These are phyloP conservation scores for Myiagra hebetior DNA, from an alignment of 2,113 vertebrate genomes.

Conservation along the genomic window DNA sequence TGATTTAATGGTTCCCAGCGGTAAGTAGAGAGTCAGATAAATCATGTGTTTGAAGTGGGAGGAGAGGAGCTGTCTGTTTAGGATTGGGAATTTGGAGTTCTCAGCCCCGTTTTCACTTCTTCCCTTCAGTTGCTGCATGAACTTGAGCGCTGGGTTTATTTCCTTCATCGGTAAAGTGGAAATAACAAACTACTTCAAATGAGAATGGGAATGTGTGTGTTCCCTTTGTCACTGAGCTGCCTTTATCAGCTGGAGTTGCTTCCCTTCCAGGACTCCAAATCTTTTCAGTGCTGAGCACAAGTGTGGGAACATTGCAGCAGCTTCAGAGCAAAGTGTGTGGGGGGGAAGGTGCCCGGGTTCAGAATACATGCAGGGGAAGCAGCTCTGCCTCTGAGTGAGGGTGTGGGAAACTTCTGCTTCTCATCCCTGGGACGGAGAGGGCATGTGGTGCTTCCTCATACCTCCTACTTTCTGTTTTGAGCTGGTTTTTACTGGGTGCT, in stretches of 20 bases:
- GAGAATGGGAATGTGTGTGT: background rate
- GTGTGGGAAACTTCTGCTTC: background rate
- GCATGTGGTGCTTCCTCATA: background rate
- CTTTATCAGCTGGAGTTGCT: background rate
- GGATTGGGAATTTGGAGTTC: background rate
- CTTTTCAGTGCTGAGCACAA: background rate
- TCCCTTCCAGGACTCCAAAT: background rate
- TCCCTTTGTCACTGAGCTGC: background rate
- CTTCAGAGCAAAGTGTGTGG: background rate
- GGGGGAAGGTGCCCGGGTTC: background rate
- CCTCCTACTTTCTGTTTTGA: background rate
- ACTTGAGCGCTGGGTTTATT: background rate
- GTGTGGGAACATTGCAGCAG: background rate
- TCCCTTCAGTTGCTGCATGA: background rate
- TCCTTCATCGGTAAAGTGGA: background rate
- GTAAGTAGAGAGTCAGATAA: slow-evolving; percentile 68
- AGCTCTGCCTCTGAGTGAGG: background rate
- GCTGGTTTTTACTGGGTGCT: background rate
- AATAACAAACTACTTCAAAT: background rate
- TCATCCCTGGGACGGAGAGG: background rate
- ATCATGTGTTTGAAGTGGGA: background rate
- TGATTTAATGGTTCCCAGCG: slow-evolving; percentile 86
- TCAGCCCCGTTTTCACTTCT: background rate
- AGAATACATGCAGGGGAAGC: background rate
- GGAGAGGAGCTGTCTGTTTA: background rate